Evolutionary conservation across 1,140 invertebrate genomes (phyloP).

Genomic region (Musca domestica): DNA sequence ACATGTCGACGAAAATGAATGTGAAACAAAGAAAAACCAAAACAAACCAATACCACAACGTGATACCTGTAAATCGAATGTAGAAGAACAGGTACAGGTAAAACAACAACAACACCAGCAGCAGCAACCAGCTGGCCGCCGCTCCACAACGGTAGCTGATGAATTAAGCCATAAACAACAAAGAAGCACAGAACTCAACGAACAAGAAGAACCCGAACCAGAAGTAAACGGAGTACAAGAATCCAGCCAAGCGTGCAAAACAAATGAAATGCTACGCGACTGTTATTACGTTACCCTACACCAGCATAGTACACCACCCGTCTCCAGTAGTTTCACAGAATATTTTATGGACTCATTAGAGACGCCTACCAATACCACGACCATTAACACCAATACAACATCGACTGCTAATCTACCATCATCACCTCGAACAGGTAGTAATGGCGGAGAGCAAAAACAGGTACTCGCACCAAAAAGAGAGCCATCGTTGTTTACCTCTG

Average conservation of each 20-base stretch:
- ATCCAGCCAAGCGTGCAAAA: conserved; percentile 16
- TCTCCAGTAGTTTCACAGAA: conserved; percentile 11
- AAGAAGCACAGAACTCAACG: too few species aligned
- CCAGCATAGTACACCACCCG: not conserved
- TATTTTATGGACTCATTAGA: conserved; percentile 18
- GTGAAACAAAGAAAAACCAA: conserved; percentile 20
- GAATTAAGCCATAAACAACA: too few species aligned
- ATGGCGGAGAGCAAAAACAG: not conserved
- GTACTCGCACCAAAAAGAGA: not conserved
- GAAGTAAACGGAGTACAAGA: not conserved
- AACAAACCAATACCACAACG: conserved; percentile 14
- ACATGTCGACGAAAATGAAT: conserved; percentile 8
- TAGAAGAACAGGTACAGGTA: not conserved
- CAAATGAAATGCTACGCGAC: conserved; percentile 3
- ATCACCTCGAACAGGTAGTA: conserved; percentile 1
- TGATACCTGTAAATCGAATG: not conserved
- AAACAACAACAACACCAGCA: not conserved
- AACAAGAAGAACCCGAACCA: too few species aligned
- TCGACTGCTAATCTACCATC: not conserved
- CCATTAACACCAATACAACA: not conserved
- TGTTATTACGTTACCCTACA: not conserved
- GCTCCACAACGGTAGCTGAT: too few species aligned
- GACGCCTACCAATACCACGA: not conserved
- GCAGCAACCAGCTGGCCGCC: too few species aligned
- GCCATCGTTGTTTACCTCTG: not conserved